Base-by-base conservation (phyloP, 2,797 vertebrate species). In the Eutrigla gurnardus region DNA sequence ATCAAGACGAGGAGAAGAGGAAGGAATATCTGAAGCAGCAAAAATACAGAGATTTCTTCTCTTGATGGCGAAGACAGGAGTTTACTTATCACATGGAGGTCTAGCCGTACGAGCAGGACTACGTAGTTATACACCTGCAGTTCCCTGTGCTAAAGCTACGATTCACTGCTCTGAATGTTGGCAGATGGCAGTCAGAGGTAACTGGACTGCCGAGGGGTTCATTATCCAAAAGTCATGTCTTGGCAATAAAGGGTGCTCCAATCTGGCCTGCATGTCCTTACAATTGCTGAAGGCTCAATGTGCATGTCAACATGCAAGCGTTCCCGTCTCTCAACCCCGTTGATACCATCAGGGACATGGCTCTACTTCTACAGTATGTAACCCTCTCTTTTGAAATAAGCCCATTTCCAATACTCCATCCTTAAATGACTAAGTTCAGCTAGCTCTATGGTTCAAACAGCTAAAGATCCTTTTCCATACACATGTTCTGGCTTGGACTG, bases 1-100 rank as follows among this genome's bases (percentile, higher is more conserved):
- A 82, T 67, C 33, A 78, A 73, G 68, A 68, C 42, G 13, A 63
- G 13, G 35, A 47, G 43, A 70, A 15, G 10, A 46, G 60, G 18
- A 49, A 54, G 7, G 49, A 69, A 61, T 55, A 73, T 75, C 65
- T 69, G 59, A 39, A 70, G 55, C 43, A 54, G 32, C 10, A 43
- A 64, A 62, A 61, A 78, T 13, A 72, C 46, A 72, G 14, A 0
- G 25, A 77, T 75, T 64, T 80, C 46, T 65, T 65, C 62, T 60
- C 11, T 37, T 47, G 60, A 71, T 70, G 39, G 54, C 13, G 3
- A 37, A 39, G 18, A 78, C 35, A 63, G 18, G 25, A 37, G 32
- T 65, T 53, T 45, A 55, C 59, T 61, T 43, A 52, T 75, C 64
- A 50, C 47, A 39, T 47, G 45, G 37, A 65, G 33, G n/a, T 3